These are phyloP conservation scores for Sisor rabdophorus DNA, from an alignment of 2,113 vertebrate genomes.

Conservation along the genomic window DNA sequence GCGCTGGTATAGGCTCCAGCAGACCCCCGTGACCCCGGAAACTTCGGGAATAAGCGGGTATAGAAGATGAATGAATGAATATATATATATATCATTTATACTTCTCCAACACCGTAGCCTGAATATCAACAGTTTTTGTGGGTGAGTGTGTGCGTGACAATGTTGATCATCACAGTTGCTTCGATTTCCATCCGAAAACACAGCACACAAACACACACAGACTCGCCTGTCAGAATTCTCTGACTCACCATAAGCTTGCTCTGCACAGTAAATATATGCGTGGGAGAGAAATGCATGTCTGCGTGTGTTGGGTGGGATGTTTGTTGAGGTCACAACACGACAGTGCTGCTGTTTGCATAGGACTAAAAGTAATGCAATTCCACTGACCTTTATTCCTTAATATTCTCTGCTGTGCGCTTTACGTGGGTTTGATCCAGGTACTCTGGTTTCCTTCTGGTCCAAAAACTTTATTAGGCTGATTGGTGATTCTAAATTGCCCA, in stretches of 20 bases:
- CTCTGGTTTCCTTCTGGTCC: no score
- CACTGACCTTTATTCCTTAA: neutral
- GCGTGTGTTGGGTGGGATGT: slow-evolving; percentile 11
- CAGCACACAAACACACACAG: slow-evolving; percentile 43
- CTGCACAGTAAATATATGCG: neutral
- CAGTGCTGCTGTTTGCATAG: neutral
- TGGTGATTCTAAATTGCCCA: no score
- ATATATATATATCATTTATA: no score
- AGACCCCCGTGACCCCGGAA: no score
- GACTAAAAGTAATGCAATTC: neutral
- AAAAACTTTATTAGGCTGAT: no score
- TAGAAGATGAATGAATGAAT: no score
- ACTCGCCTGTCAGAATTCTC: slow-evolving; percentile 12
- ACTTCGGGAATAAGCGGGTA: no score
- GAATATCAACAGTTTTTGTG: neutral
- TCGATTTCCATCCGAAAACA: slow-evolving; percentile 26
- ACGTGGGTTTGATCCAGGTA: no score
- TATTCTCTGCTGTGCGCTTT: neutral
- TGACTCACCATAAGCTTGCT: slow-evolving; percentile 41
- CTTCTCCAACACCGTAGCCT: slow-evolving; percentile 4
- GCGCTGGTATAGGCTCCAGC: no score
- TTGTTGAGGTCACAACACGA: slow-evolving; percentile 13
- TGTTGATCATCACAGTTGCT: neutral
- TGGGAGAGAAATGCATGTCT: slow-evolving; percentile 4
- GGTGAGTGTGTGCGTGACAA: neutral